These are phyloP conservation scores for Diadegma fenestrale DNA, from an alignment of 2,888 invertebrate genomes.

Conservation along the genomic window DNA sequence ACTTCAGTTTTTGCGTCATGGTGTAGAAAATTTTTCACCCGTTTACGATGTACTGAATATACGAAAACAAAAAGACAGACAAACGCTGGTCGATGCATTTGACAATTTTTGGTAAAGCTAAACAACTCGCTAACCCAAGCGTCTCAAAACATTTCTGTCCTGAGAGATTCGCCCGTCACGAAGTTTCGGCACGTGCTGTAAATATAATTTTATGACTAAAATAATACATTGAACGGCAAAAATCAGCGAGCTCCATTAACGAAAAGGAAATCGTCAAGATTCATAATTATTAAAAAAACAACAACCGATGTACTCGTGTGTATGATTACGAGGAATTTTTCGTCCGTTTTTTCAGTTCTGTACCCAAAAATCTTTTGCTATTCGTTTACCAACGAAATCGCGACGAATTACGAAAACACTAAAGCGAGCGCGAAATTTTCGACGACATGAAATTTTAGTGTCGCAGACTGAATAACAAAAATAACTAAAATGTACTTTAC, in stretches of 20 bases:
- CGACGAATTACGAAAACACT: constrained; percentile 37
- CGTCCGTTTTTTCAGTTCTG: constrained; percentile 77
- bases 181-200: constrained; percentile 49
- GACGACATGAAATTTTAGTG: constrained; percentile 66
- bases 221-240: constrained; percentile 78
- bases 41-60: constrained; percentile 44
- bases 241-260: constrained; percentile 79
- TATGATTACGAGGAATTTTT: constrained; percentile 73
- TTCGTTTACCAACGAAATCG: constrained; percentile 11
- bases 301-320: constrained; percentile 70
- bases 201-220: constrained; percentile 52
- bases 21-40: constrained; percentile 45
- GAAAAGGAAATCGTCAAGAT: constrained; percentile 60
- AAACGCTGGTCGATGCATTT: constrained; percentile 34
- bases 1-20: constrained; percentile 37
- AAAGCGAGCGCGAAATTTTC: constrained; percentile 27
- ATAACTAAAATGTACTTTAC: constrained; percentile 63
- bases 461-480: constrained; percentile 69
- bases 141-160: constrained; percentile 60
- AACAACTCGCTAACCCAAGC: constrained; percentile 46
- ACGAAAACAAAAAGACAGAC: constrained; percentile 44
- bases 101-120: constrained; percentile 38
- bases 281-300: not conserved
- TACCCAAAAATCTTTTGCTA: constrained; percentile 73
- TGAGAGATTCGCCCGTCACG: constrained; percentile 58